phyloP scores from a whole-genome alignment of 2,113 vertebrate genomes.

The Pseudonaja textilis region DNA sequence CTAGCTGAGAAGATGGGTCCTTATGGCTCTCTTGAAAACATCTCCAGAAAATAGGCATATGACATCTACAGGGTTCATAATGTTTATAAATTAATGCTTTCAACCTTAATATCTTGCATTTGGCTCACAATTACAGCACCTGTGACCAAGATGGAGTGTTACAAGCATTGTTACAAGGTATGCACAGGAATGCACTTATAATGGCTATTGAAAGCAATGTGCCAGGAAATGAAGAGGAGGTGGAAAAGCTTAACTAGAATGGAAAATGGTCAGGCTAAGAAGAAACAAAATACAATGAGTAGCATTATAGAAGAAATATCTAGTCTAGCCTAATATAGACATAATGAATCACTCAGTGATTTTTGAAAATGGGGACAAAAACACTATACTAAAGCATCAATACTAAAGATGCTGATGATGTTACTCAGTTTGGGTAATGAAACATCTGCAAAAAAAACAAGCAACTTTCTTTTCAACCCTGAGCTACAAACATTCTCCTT shows the following conservation, averaged over 20 bases:
- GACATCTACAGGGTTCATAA: background rate
- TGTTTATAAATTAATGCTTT: constrained; percentile 63
- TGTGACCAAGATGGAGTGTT: constrained; percentile 72
- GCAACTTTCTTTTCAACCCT: background rate
- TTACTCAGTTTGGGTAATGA: background rate
- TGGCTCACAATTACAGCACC: constrained; percentile 75
- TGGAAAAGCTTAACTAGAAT: background rate
- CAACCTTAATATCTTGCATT: constrained; percentile 76
- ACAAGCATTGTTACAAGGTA: constrained; percentile 59
- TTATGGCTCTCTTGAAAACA: background rate
- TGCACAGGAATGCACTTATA: background rate
- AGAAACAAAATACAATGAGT: background rate
- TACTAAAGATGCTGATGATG: background rate
- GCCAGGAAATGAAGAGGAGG: background rate
- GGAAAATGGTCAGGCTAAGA: background rate
- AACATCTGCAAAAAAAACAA: background rate
- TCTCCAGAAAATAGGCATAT: background rate
- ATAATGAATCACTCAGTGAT: background rate
- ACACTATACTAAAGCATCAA: too few species aligned
- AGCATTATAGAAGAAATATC: background rate
- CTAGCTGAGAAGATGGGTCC: background rate
- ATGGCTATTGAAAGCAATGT: background rate
- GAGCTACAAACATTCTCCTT: background rate
- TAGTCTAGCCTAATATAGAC: background rate
- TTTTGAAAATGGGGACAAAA: background rate